These are phyloP conservation scores for Tragulus kanchil DNA, from an alignment of 2,113 vertebrate species.

Conservation along the genomic window DNA sequence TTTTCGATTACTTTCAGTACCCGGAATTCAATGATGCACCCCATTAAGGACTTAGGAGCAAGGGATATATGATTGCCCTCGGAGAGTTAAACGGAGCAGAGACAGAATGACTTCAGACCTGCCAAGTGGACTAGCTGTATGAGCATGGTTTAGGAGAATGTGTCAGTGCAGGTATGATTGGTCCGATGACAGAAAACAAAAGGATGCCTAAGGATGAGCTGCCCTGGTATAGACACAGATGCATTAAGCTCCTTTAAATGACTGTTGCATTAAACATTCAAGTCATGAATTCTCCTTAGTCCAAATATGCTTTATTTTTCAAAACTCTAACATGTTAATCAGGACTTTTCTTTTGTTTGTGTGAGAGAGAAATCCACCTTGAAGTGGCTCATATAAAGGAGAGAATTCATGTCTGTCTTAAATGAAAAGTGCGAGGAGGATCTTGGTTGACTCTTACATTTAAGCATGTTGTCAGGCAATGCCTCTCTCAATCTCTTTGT, in stretches of 20 bases:
- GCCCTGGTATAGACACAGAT: too few relatives aligned
- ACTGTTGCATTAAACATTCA: not conserved
- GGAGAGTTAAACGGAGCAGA: conserved; percentile 28
- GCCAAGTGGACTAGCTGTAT: not conserved
- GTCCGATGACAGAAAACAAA: not conserved
- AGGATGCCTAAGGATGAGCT: not conserved
- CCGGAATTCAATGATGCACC: conserved; percentile 39
- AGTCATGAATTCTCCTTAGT: not conserved
- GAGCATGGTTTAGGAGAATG: not conserved
- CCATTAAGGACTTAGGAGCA: conserved; percentile 41
- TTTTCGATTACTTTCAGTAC: conserved; percentile 50
- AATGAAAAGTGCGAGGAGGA: not conserved
- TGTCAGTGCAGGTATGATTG: not conserved
- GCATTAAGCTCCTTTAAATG: not conserved
- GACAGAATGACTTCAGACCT: not conserved
- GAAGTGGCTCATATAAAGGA: not conserved
- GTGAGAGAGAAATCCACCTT: not conserved
- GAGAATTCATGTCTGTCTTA: not conserved
- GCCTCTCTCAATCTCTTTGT: not conserved
- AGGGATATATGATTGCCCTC: not conserved
- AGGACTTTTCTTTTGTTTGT: conserved; percentile 22
- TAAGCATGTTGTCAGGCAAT: not conserved
- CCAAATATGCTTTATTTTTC: not conserved
- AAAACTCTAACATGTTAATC: not conserved
- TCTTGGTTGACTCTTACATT: not conserved